Base-by-base conservation (phyloP, 1,140 invertebrate species). In the Magallana angulata region DNA sequence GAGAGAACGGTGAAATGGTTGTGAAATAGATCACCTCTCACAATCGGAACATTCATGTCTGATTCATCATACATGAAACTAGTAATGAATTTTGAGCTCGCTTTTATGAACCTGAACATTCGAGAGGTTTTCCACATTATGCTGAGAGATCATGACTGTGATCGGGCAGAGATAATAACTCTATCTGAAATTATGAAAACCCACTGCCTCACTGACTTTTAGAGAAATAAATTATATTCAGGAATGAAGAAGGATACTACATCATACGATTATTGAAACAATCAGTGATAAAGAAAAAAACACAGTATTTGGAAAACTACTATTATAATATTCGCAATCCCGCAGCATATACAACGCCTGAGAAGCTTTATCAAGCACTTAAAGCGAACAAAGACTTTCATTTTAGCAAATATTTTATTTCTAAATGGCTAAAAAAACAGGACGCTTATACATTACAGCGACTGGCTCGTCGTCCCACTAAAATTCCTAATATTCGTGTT, bases 1-100 rank as follows among this genome's bases (percentile, higher is more conserved):
- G 30, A 85, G 12, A 48, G 76, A 84, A 60, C 57, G 57, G 56
- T 88, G 83, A 57, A 68, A 62, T 81, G 87, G 87, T 9, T 88
- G 87, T 64, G 71, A 85, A 24, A 59, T 82, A 57, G 57, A 88
- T 1, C 87, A 82, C 7, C 84, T 84, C 0, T 81, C 64, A 7
- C 87, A 88, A 68, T 60, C 11, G n/a, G 30, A 88, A 57, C 87
- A 88, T 62, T 85, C 18, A 24, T 24, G 18, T 24, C 18, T 24
- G 18, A 24, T 60, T 84, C 82, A 57, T 16, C 6, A 7, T 48
- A 57, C 8, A 30, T 58, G 57, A 57, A 84, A 57, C 58, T 84
- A 14, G 14, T 58, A 6, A 57, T 57, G 56, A 24, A 1, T 59
- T 84, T 59, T 60, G 57, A 58, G 24, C 1, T 30, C 2, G 57